Base-by-base conservation (phyloP, 2,888 invertebrate genomes). In the Emmelina monodactyla region DNA sequence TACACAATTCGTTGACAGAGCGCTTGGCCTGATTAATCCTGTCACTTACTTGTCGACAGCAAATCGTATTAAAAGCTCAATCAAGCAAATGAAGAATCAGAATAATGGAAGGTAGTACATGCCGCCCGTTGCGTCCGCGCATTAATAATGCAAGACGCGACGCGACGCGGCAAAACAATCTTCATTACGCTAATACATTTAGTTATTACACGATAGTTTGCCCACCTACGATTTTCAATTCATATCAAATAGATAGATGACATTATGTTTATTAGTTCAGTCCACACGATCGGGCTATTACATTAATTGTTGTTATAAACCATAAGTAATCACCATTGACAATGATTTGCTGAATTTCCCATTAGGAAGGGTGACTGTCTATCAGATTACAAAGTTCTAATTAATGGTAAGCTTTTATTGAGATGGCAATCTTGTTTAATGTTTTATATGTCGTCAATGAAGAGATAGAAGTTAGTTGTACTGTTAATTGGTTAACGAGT, bases 1-100 rank as follows among this genome's bases (percentile, higher is more conserved):
- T 52, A 51, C 46, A 44, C 51, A 65, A 60, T 69, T 65, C 64
- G 72, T 69, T 60, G 68, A 64, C 70, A 63, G 36, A 37, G 58
- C 63, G 60, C 64, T 66, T 58, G 60, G 60, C 48, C 58, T 68
- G 72, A 75, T 73, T 75, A 76, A 72, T 70, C 65, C 66, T 47
- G 47, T 55, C 64, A 58, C 53, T 60, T 55, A 59, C 61, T 62
- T 61, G 68, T 61, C 63, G 72, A 67, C 72, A 69, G 70, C 64
- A 62, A 73, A 72, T 72, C 69, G 65, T 67, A 78, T 78, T 79
- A 78, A 79, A 79, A 78, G 76, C 76, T 78, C 71, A 78, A 79
- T 79, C 79, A 79, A 78, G 66, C 60, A 79, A 79, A 79, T 79
- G 79, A 73, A 70, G 78, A 79, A 76, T 78, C 76, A 70, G 71